phyloP scores from a whole-genome alignment of 2,888 invertebrate genomes.

The Microplitis deprimator region DNA sequence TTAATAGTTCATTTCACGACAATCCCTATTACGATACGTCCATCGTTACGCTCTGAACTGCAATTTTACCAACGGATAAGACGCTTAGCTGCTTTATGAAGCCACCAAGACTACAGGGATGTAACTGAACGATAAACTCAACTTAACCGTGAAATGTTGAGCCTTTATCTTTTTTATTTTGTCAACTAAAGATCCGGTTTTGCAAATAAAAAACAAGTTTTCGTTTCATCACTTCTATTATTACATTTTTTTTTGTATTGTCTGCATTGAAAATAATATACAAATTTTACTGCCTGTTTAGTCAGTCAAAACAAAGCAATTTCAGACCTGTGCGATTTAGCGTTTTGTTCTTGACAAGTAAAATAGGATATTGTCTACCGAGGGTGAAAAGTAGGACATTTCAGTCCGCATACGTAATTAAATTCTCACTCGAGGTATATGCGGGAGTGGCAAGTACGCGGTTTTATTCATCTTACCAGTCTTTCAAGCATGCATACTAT shows the following conservation, averaged over 20 bases:
- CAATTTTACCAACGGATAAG: slow-evolving; percentile 42
- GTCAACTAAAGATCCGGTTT: slow-evolving; percentile 4
- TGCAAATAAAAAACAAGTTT: neutral
- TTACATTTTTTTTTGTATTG: neutral
- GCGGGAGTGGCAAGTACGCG: too few relatives aligned
- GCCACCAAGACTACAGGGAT: slow-evolving; percentile 24
- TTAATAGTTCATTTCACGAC: slow-evolving; percentile 57
- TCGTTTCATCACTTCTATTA: neutral
- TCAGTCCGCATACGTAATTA: too few relatives aligned
- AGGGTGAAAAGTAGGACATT: too few relatives aligned
- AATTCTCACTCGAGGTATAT: too few relatives aligned
- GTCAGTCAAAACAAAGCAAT: too few relatives aligned
- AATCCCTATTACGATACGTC: slow-evolving; percentile 51
- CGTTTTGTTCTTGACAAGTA: too few relatives aligned
- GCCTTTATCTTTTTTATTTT: slow-evolving; percentile 6
- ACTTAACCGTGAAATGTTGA: slow-evolving; percentile 16
- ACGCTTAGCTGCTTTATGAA: slow-evolving; percentile 35
- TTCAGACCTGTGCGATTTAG: too few relatives aligned
- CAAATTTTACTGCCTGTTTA: too few relatives aligned
- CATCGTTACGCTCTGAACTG: slow-evolving; percentile 41
- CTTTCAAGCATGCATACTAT: too few relatives aligned
- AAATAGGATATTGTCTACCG: too few relatives aligned
- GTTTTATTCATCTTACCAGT: too few relatives aligned
- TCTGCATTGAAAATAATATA: too few relatives aligned
- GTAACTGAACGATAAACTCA: slow-evolving; percentile 30